These are phyloP conservation scores for Ramphastos sulfuratus DNA, from an alignment of 2,113 vertebrate genomes.

Conservation along the genomic window DNA sequence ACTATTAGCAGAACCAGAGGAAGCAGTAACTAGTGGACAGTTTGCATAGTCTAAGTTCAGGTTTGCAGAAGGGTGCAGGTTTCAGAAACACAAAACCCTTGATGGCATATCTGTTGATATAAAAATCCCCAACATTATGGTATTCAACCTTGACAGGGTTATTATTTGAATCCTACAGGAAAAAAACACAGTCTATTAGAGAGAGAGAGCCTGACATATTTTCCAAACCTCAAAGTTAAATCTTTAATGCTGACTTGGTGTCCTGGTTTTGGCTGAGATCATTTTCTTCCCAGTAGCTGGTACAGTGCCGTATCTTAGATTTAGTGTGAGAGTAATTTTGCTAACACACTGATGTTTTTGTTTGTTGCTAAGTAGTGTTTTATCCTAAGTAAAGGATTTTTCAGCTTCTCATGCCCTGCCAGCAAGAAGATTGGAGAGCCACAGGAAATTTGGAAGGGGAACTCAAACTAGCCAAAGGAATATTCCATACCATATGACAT, in stretches of 20 bases:
- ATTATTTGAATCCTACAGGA: not conserved
- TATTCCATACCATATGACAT: not conserved
- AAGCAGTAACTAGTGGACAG: not conserved
- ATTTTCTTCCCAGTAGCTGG: not conserved
- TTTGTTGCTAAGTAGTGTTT: not conserved
- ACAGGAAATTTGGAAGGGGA: not conserved
- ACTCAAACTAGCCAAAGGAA: not conserved
- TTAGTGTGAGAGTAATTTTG: not conserved
- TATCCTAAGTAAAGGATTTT: not conserved
- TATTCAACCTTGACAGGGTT: not conserved
- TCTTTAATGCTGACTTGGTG: not conserved
- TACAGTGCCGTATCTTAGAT: not conserved
- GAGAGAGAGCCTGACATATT: not conserved
- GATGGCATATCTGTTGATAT: not conserved
- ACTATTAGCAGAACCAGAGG: not conserved
- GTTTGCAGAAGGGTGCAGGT: not conserved
- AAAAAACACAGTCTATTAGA: not conserved
- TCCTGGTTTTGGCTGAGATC: not conserved
- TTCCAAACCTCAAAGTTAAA: not conserved
- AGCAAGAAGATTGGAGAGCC: not conserved
- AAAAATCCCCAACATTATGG: accelerated
- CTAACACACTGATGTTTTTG: not conserved
- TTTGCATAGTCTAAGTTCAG: not conserved
- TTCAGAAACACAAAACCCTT: not conserved
- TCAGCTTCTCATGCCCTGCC: not conserved